Evolutionary conservation across 2,797 vertebrate genomes (phyloP), one percentile per base, ranked within the genome.

Genomic region (Botia kubotai): DNA sequence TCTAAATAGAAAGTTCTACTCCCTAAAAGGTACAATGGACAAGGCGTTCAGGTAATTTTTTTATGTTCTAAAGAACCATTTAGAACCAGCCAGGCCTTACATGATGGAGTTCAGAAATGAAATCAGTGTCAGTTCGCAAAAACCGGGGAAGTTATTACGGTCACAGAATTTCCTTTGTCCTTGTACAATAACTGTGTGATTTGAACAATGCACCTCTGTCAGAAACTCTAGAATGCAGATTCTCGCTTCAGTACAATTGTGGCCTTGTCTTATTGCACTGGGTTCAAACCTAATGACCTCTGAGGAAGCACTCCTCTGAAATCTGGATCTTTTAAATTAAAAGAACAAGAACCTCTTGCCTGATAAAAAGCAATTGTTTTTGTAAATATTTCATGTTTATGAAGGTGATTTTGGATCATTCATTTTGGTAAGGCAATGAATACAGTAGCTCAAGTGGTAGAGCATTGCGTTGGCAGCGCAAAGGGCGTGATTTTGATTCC

Each of bases 201-300:
- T 43, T 72, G 87, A 85, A 98, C 97, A 98, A 96, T 89, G 91
- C 90, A 83, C 87, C 87, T 90, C 94, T 98, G 97, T 98, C 91
- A 77, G 89, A 93, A 90, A 87, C 92, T 94, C 96, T 94, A 95
- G 95, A 92, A 96, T 97, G 93, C 96, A 96, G 94, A 95, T 94
- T 93, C 91, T 91, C 92, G 94, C 94, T 95, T 93, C 85, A 66
- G 88, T 68, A 98, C 95, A 97, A 90, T 93, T 86, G 60, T 70
- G 52, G 88, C 85, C 92, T 95, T 98, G 95, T 97, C 87, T 89
- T 79, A 0, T 16, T 85, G 78, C 72, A 66, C 83, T 81, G 87
- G 89, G 90, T 92, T 91, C 80, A 82, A 82, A 82, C 80, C 66
- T 65, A 53, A 65, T 60, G 43, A 67, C 63, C 76, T 55, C 19